These are phyloP conservation scores for Drosophila rhopaloa DNA, from an alignment of 1,140 invertebrate species.

Conservation along the genomic window DNA sequence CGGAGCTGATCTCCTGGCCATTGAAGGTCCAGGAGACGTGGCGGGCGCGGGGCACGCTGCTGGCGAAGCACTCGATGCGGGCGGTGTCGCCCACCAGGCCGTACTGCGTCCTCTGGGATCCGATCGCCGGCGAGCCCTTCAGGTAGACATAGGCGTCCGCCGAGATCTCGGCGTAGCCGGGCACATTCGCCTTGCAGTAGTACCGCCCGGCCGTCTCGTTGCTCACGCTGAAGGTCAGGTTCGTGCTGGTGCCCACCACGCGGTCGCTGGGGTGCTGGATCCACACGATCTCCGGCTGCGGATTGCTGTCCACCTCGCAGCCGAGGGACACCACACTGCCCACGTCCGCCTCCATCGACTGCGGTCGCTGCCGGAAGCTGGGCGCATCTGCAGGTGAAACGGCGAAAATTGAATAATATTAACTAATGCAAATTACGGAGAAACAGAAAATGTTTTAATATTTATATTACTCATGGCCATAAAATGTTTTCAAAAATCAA, in stretches of 20 bases:
- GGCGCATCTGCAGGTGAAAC: constrained; percentile 84
- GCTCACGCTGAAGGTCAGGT: constrained; percentile 90
- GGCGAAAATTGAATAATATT: background rate
- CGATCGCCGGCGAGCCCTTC: constrained; percentile 93
- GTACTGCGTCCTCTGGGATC: constrained; percentile 90
- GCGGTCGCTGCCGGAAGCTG: constrained; percentile 88
- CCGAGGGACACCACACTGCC: constrained; percentile 89
- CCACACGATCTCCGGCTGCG: constrained; percentile 91
- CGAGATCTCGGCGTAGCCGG: constrained; percentile 93
- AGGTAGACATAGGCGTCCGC: constrained; percentile 93
- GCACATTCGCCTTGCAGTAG: constrained; percentile 93
- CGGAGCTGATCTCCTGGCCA: constrained; percentile 91
- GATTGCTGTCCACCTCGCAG: constrained; percentile 93
- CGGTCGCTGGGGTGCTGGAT: constrained; percentile 88
- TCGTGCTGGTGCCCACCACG: constrained; percentile 90
- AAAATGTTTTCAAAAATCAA: too few species aligned
- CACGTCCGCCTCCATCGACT: constrained; percentile 89
- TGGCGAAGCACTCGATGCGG: constrained; percentile 94
- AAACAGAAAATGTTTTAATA: too few species aligned
- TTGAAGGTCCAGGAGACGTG: constrained; percentile 93
- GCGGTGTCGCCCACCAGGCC: constrained; percentile 92
- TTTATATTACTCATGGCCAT: too few species aligned
- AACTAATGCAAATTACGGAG: too few species aligned
- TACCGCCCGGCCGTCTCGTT: constrained; percentile 93
- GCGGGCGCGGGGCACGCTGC: constrained; percentile 94